These are phyloP conservation scores for Passerina amoena DNA, from an alignment of 2,113 vertebrate genomes.

Conservation along the genomic window DNA sequence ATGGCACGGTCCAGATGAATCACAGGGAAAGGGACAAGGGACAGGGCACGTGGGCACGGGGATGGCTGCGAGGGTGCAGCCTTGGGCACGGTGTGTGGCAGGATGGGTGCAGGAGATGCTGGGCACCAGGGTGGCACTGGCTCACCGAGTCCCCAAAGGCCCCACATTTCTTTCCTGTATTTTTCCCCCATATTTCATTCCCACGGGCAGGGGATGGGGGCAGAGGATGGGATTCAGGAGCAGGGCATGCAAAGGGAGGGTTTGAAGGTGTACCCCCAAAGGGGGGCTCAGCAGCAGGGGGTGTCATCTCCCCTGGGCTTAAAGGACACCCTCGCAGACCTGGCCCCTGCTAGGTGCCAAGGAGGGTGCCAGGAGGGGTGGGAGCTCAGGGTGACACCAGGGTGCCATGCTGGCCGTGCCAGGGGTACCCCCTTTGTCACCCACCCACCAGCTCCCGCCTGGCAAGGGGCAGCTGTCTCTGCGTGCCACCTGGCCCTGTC, in stretches of 20 bases:
- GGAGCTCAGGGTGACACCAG: background rate
- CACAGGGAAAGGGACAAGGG: background rate
- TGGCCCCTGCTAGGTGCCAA: background rate
- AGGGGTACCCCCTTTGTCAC: background rate
- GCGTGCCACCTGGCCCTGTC: slow-evolving; percentile 46
- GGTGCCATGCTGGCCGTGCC: background rate
- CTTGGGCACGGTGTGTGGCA: background rate
- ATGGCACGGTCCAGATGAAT: slow-evolving; percentile 62
- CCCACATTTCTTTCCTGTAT: background rate
- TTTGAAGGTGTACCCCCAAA: background rate
- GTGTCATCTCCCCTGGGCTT: background rate
- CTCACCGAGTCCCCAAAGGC: background rate
- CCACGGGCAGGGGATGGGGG: rapidly evolving
- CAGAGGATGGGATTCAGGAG: background rate
- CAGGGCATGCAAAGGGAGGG: background rate
- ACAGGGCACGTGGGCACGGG: background rate
- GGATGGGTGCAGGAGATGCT: background rate
- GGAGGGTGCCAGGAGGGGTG: background rate
- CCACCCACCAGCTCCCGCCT: background rate
- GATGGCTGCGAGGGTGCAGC: background rate
- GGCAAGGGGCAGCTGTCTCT: background rate
- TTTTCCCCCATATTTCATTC: background rate
- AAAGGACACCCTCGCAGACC: background rate
- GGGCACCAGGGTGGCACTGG: background rate
- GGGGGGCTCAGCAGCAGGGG: rapidly evolving